A percentile compares a stretch with the other conserved stretches of the same genome.
Conservation (phyloP, 2,797 vertebrate genomes). For the Hirundo rustica region DNA sequence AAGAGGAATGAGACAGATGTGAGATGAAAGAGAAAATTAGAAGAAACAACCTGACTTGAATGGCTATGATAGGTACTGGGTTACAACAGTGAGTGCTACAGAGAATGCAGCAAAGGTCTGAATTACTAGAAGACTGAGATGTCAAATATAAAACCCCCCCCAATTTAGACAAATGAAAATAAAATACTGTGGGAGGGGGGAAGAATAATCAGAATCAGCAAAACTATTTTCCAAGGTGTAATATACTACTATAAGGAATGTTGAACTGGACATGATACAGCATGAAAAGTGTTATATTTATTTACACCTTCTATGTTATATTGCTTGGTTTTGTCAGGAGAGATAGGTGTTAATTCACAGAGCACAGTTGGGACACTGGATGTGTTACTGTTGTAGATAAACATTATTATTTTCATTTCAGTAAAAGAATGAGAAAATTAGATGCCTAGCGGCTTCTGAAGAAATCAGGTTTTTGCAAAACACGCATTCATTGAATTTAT, state of each 20-base stretch:
- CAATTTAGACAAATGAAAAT: background rate
- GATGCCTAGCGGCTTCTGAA: background rate
- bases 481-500: background rate
- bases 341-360: slow-evolving; percentile 33
- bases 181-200: accelerated
- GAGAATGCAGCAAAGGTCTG: background rate
- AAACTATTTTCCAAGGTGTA: background rate
- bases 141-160: background rate
- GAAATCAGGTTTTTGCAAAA: background rate
- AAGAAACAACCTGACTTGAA: background rate
- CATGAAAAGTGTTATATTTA: slow-evolving; percentile 27
- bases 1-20: background rate
- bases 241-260: background rate
- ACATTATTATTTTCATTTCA: background rate
- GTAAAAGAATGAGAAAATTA: background rate
- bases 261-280: background rate
- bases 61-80: background rate
- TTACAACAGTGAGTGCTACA: background rate
- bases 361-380: background rate
- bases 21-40: background rate
- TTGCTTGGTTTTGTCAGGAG: background rate
- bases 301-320: background rate
- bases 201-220: background rate
- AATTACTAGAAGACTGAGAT: background rate
- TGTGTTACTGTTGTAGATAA: background rate